These are phyloP conservation scores for Strix uralensis DNA, from an alignment of 2,113 vertebrate genomes.

Conservation along the genomic window DNA sequence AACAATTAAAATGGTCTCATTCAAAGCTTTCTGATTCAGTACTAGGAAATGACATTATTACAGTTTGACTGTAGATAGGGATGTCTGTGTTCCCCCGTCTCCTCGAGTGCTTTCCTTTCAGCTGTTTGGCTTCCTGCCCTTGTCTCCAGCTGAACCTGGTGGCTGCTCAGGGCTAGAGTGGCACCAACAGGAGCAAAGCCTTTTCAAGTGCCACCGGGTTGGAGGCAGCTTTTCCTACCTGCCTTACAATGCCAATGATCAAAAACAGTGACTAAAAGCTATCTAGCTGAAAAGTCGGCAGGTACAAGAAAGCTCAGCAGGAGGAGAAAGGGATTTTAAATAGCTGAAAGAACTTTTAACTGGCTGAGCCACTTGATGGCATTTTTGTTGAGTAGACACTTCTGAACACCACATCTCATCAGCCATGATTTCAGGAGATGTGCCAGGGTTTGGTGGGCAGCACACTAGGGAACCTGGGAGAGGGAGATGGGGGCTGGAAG, in stretches of 20 bases:
- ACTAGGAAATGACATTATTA: background rate
- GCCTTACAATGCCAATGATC: fast-evolving
- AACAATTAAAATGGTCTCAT: background rate
- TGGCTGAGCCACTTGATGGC: background rate
- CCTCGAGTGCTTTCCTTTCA: background rate
- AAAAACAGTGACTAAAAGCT: background rate
- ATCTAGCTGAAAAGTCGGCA: background rate
- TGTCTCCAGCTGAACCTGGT: background rate
- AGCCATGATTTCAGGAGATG: background rate
- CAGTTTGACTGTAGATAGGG: background rate
- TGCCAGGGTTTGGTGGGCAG: background rate
- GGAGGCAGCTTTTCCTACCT: background rate
- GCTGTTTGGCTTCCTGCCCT: background rate
- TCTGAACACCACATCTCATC: background rate
- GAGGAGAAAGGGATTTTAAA: background rate
- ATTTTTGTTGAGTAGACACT: background rate
- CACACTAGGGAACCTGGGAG: background rate
- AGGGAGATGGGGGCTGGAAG: background rate
- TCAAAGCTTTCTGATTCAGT: background rate
- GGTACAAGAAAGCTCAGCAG: background rate
- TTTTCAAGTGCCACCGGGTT: background rate
- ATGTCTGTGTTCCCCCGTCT: background rate
- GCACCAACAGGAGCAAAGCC: background rate
- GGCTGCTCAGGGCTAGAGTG: fast-evolving
- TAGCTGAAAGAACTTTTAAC: background rate